Evolutionary conservation across 2,113 vertebrate species (phyloP), one percentile per base, ranked within the genome.

Genomic region (Mustela lutreola): DNA sequence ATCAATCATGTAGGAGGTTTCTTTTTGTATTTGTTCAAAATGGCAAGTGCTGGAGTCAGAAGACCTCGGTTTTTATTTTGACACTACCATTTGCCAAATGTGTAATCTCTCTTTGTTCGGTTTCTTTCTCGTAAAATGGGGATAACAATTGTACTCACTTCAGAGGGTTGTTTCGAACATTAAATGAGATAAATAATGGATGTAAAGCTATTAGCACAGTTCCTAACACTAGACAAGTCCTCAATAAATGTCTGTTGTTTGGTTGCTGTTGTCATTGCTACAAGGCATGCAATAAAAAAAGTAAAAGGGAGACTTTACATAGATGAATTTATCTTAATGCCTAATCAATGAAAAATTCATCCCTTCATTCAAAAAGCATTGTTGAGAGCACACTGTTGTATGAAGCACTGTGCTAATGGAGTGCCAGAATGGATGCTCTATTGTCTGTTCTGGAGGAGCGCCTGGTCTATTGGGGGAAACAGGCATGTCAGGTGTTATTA

Each of bases 171-270:
- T 86, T 91, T 36, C 81, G 63, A 97, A 60, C 81, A 96, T 91
- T 97, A 95, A 89, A 89, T 89, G 31, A 85, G 39, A 94, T 96
- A 96, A 97, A 97, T 97, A 95, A 97, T 95, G 18, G 19, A 89
- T 96, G 82, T 33, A 22, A 95, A 82, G 63, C 93, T 76, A 91
- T 97, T 97, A 97, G 33, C 45, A 42, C 14, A 36, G 6, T 88
- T 24, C 36, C 71, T 53, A 87, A 58, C n/a, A 63, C 10, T 53
- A 97, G 71, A 88, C 82, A 94, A 82, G 26, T 26, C 50, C 56
- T 96, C 71, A 95, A 31, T 93, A 78, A 96, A 79, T 50, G 45
- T 39, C 71, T 86, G 42, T n/a, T 75, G 18, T 80, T 91, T 60
- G 83, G 48, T 90, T 94, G 76, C 45, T 85, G 2, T 90, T 53